Percentiles rank a stretch among this genome's conserved stretches.
phyloP scores from a whole-genome alignment of 35 echinoderm and acorn worm species.

The Hemicentrotus pulcherrimus region DNA sequence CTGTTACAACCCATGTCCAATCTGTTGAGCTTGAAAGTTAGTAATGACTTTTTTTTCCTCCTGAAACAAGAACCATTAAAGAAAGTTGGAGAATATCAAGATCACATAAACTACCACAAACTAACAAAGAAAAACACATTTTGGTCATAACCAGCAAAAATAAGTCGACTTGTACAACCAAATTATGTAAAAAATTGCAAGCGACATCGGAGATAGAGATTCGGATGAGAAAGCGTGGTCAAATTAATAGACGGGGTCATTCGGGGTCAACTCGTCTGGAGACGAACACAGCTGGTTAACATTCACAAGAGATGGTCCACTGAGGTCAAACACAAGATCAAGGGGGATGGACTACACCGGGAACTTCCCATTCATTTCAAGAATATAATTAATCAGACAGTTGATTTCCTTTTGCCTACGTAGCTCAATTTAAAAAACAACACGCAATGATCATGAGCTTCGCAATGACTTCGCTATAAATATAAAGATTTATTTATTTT shows the following conservation, averaged over 20 bases:
- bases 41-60: too few species aligned
- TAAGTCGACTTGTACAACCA: background rate
- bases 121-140: too few species aligned
- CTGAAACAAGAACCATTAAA: too few species aligned
- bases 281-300: constrained; percentile 7
- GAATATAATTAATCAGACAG: background rate
- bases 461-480: too few species aligned
- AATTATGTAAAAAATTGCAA: background rate
- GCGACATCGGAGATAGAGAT: background rate
- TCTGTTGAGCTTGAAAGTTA: too few species aligned
- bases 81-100: too few species aligned
- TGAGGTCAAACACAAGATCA: background rate
- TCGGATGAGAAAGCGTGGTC: background rate
- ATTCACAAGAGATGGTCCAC: background rate
- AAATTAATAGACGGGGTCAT: background rate
- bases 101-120: too few species aligned
- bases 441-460: too few species aligned
- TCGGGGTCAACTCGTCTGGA: background rate
- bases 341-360: background rate
- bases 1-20: too few species aligned
- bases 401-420: background rate
- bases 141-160: too few species aligned
- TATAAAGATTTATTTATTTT: too few species aligned
- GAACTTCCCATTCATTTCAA: background rate
- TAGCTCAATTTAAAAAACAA: too few species aligned